Evolutionary conservation across 2,797 vertebrate species (phyloP), one percentile per base, ranked within the genome.

Genomic region (Synanceia verrucosa): DNA sequence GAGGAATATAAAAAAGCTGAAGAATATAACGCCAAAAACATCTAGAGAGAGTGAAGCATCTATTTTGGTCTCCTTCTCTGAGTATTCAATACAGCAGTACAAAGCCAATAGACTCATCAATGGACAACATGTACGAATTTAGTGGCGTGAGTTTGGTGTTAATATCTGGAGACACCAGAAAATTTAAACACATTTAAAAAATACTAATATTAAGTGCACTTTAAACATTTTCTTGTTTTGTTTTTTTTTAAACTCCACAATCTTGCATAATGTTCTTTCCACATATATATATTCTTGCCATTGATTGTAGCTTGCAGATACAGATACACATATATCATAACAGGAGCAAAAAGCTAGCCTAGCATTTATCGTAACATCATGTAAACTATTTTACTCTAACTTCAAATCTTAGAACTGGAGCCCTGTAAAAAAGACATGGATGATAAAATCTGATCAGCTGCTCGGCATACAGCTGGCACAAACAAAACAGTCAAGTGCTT

Each of bases 321-420:
- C 31, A 51, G 47, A 71, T 75, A 84, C 44, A 81, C 43, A 75
- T 55, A 66, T 60, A 67, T 73, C 36, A 78, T 79, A 85, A 76
- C 48, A 69, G 66, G 46, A 81, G 70, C 60, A 80, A 79, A 74
- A 85, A 79, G 73, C 76, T 51, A 63, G 75, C 57, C 3, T 59
- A 78, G 72, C 67, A 78, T 65, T 68, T 34, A 50, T 61, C 9
- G 29, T 52, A 78, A 68, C 55, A 74, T 68, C 56, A 57, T 50
- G 41, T 66, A 61, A 71, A 82, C 44, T 14, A 43, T 70, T 79
- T 48, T 56, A 37, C 1, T 41, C 11, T 68, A 41, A 55, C 33
- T 85, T 86, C 71, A 81, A 86, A 85, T 85, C 52, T 67, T 56
- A 36, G 51, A 82, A 44, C 36, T 44, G 29, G 62, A 79, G 43